Evolutionary conservation across 2,888 invertebrate species (phyloP).

Genomic region (Xestobium rufovillosum): DNA sequence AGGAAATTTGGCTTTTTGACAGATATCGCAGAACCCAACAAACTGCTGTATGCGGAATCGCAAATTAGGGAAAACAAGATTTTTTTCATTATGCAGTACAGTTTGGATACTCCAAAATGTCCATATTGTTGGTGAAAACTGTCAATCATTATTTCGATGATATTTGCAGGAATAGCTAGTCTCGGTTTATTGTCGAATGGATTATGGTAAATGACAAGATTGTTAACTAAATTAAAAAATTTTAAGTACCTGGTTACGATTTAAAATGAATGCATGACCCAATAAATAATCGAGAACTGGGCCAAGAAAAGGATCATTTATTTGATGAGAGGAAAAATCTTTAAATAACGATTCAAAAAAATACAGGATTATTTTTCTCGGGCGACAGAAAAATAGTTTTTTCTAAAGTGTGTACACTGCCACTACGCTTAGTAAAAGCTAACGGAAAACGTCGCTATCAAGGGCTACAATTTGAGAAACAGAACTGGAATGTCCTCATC

Average conservation of each 20-base stretch:
- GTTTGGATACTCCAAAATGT: constrained; percentile 1
- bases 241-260: neutral
- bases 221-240: neutral
- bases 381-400: too few relatives aligned
- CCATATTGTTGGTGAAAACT: constrained; percentile 3
- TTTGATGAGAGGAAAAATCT: too few relatives aligned
- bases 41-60: neutral
- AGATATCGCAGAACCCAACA: neutral
- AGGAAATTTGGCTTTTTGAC: neutral
- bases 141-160: neutral
- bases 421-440: too few relatives aligned
- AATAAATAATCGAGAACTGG: neutral
- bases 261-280: neutral
- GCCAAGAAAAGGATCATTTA: neutral
- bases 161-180: neutral
- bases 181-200: neutral
- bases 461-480: too few relatives aligned
- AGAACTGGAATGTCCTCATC: too few relatives aligned
- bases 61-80: neutral
- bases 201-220: neutral
- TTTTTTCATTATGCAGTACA: neutral
- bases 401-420: too few relatives aligned
- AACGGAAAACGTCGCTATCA: too few relatives aligned
- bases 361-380: too few relatives aligned
- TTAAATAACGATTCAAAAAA: too few relatives aligned